These are phyloP conservation scores for Madoqua kirkii DNA, from an alignment of 2,113 vertebrate genomes.

Conservation along the genomic window DNA sequence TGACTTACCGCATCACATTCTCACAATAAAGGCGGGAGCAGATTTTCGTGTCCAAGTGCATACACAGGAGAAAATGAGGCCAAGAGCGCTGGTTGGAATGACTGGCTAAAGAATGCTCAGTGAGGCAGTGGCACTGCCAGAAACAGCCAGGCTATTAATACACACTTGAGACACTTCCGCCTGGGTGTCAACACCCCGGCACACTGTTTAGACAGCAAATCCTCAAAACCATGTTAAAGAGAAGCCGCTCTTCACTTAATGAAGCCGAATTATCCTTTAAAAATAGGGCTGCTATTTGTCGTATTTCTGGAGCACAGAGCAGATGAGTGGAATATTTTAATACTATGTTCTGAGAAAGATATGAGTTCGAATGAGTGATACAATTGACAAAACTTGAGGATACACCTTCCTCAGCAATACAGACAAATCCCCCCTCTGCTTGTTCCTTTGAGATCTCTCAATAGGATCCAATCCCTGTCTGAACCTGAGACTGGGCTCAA, in stretches of 20 bases:
- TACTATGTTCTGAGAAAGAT: conserved; percentile 26
- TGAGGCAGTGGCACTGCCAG: neutral
- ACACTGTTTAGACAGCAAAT: conserved; percentile 29
- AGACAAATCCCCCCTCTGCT: neutral
- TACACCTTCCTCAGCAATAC: neutral
- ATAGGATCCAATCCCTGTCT: neutral
- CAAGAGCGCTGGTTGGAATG: neutral
- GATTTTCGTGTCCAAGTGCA: neutral
- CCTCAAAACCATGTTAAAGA: conserved; percentile 23
- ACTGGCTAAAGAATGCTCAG: neutral
- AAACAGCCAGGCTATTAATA: conserved; percentile 21
- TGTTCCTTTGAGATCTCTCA: neutral
- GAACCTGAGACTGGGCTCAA: neutral
- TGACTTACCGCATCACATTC: neutral
- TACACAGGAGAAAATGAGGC: neutral
- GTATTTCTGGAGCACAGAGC: conserved; percentile 43
- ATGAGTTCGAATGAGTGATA: neutral
- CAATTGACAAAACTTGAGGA: neutral
- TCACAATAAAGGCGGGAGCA: rapidly evolving
- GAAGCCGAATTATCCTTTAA: conserved; percentile 37
- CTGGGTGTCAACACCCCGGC: conserved; percentile 9
- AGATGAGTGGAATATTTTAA: conserved; percentile 63
- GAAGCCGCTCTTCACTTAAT: conserved; percentile 42
- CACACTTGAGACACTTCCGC: neutral
- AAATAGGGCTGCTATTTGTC: conserved; percentile 64